A percentile compares a stretch with the other conserved stretches of the same genome.
Conservation (phyloP, 2,888 invertebrate genomes). For the Sminthurinus aureus region DNA sequence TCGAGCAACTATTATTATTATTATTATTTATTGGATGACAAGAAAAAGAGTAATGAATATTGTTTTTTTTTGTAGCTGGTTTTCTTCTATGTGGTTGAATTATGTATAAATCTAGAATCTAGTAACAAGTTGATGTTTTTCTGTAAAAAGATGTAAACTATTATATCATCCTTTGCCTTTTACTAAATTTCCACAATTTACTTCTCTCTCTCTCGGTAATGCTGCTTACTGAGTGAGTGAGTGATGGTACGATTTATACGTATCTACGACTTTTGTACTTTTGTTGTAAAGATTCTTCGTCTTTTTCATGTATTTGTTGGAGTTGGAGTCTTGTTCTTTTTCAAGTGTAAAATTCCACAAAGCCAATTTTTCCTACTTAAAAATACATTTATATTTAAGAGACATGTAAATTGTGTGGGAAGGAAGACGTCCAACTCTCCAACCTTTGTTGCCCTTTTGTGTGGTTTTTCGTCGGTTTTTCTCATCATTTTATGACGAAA, state of each 20-base stretch:
- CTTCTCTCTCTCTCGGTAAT: background rate
- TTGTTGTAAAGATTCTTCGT: background rate
- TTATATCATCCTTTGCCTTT: background rate
- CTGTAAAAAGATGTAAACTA: too few species aligned
- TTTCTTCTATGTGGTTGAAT: too few species aligned
- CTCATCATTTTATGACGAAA: slow-evolving; percentile 50
- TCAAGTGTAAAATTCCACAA: slow-evolving; percentile 30
- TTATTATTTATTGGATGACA: slow-evolving; percentile 17
- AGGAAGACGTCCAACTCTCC: slow-evolving; percentile 41
- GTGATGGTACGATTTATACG: background rate
- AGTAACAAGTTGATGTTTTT: too few species aligned
- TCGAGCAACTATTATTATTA: slow-evolving; percentile 26
- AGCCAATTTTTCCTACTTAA: slow-evolving; percentile 49
- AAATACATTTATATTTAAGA: slow-evolving; percentile 50
- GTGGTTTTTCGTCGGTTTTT: slow-evolving; percentile 49
- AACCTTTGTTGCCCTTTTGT: slow-evolving; percentile 50
- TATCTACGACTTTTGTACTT: background rate
- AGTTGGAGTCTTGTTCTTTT: background rate
- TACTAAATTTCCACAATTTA: background rate
- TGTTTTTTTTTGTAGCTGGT: background rate
- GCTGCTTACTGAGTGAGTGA: background rate
- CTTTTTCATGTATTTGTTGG: background rate
- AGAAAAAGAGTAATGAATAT: slow-evolving; percentile 3
- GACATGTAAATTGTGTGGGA: slow-evolving; percentile 53
- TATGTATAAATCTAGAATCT: too few species aligned